A percentile compares a stretch with the other conserved stretches of the same genome.
Conservation (phyloP, 2,797 vertebrate species). For the Thunnus albacares region DNA sequence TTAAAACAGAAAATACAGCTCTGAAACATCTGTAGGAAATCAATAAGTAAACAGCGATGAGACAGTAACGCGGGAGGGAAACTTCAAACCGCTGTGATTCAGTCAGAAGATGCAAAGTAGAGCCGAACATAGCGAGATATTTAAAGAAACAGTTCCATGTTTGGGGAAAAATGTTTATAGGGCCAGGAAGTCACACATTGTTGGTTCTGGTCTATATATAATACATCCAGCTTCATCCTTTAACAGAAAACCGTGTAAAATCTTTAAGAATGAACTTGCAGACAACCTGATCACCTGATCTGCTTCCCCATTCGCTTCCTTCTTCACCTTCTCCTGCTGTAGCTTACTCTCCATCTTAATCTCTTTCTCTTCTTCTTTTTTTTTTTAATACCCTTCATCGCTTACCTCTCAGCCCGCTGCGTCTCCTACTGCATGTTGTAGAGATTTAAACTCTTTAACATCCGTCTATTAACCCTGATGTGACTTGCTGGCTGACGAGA, state of each 20-base stretch:
- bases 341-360: conserved; percentile 56
- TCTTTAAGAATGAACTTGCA: conserved; percentile 28
- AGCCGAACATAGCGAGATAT: not conserved
- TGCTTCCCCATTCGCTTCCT: not conserved
- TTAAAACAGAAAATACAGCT: not conserved
- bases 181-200: no score
- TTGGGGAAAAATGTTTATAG: no score
- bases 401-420: conserved; percentile 33
- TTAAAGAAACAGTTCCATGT: not conserved
- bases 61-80: not conserved
- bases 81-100: not conserved
- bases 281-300: conserved; percentile 42
- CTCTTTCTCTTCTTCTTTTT: conserved; percentile 9
- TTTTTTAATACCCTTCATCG: conserved; percentile 47
- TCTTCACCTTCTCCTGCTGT: conserved; percentile 20
- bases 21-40: not conserved
- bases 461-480: conserved; percentile 71
- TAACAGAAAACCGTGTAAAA: not conserved
- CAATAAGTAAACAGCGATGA: not conserved
- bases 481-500: conserved; percentile 65
- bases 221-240: not conserved
- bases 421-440: conserved; percentile 57
- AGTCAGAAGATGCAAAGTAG: not conserved
- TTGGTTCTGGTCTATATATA: no score
- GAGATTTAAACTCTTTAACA: conserved; percentile 36